Base-by-base conservation (phyloP, 2,797 vertebrate genomes). In the Coccyzus lansbergi region DNA sequence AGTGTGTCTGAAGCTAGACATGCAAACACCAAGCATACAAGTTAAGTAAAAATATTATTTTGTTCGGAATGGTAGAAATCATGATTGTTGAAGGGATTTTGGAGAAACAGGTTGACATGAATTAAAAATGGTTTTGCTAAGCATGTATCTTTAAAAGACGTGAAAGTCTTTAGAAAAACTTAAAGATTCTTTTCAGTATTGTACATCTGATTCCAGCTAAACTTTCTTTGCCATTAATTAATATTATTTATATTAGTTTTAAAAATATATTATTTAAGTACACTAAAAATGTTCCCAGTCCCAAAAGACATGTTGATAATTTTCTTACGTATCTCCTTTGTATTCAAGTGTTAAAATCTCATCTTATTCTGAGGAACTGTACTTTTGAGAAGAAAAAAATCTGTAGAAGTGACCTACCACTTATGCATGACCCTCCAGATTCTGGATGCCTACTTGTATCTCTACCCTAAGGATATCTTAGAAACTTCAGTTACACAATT, bases 391-490 rank as follows among this genome's bases (percentile, higher is more conserved):
- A 75, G 51, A 86, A 89, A 89, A 65, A 74, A 49, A 53, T 64
- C 62, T 86, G 40, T 6, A 81, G 49, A 82, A 53, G 34, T 93
- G 93, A 96, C 88, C 59, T 80, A 77, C 52, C 22, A 56, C 20
- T 53, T 83, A 51, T 3, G 59, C 11, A 84, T 38, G 86, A 53
- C 76, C 69, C 67, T 92, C 63, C 72, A 77, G 60, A 93, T 76
- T 76, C 46, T 78, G 60, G 25, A 92, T 80, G 85, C 59, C 69
- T 85, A n/a, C 53, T 86, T 1, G 3, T 5, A 75, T 17, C 21
- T 89, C 71, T 94, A 71, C 67, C 92, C 88, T 84, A 76, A 83
- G 79, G 94, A 59, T 94, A 86, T 75, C 92, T 94, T 55, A 83
- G 84, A 83, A 94, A 68, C 78, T 90, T 75, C 88, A 93, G 58